Percentiles rank a stretch among this genome's conserved stretches.
Conservation (phyloP, 2,797 vertebrate species). For the Darevskia mixta region DNA sequence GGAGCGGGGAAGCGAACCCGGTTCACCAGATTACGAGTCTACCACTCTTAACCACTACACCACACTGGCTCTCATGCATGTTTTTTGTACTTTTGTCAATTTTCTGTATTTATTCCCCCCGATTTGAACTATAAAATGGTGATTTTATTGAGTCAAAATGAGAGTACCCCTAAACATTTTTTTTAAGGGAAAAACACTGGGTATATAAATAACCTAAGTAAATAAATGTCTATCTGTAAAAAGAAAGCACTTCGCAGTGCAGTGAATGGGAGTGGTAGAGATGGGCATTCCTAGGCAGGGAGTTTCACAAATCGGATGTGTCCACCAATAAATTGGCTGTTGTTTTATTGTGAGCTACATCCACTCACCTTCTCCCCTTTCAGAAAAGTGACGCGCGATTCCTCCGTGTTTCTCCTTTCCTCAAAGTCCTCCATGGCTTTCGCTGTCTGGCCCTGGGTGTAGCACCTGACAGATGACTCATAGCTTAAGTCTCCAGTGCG, state of each 20-base stretch:
- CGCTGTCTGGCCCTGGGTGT: conserved; percentile 90
- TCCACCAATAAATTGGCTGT: not conserved
- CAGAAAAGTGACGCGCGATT: conserved; percentile 89
- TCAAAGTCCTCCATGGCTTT: conserved; percentile 91
- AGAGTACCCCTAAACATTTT: too few species aligned
- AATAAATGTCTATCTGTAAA: not conserved
- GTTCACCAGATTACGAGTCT: too few species aligned
- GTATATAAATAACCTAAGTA: too few species aligned
- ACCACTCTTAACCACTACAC: too few species aligned
- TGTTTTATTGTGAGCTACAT: not conserved
- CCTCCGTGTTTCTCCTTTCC: conserved; percentile 90
- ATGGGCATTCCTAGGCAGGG: not conserved
- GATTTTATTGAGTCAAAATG: too few species aligned
- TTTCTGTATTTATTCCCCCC: too few species aligned
- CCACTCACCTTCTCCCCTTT: conserved; percentile 92
- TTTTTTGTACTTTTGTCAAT: too few species aligned
- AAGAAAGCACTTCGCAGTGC: not conserved
- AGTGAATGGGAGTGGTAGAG: too few species aligned
- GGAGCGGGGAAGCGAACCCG: too few species aligned
- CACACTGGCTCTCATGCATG: too few species aligned
- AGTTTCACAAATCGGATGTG: not conserved
- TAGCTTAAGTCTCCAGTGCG: conserved; percentile 92
- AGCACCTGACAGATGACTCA: conserved; percentile 92
- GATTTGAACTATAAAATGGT: too few species aligned
- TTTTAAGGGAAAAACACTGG: not conserved